Conservation (phyloP, 2,888 invertebrate genomes). For the Hyposoter dolosus region DNA sequence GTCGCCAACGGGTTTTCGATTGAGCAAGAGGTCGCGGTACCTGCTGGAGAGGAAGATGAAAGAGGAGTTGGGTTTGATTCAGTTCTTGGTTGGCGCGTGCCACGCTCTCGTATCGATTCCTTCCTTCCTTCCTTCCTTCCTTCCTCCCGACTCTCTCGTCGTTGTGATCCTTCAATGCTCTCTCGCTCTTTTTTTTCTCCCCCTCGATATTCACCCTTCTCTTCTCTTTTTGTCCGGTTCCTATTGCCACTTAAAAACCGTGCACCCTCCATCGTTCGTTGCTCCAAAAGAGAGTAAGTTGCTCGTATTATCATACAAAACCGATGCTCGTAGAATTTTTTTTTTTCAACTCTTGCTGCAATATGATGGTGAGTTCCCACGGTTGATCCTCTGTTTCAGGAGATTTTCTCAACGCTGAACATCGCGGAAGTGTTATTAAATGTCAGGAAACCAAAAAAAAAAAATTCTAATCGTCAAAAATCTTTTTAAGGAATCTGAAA, state of each 20-base stretch:
- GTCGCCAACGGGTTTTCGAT: slow-evolving; percentile 55
- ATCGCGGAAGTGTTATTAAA: too few species aligned
- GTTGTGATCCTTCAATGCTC: slow-evolving; percentile 19
- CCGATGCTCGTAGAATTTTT: slow-evolving; percentile 39
- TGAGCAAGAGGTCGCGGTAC: slow-evolving; percentile 21
- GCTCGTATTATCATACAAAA: slow-evolving; percentile 55
- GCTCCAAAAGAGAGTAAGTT: slow-evolving; percentile 54
- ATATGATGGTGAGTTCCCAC: too few species aligned
- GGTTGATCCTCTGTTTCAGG: too few species aligned
- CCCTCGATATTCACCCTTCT: slow-evolving; percentile 20
- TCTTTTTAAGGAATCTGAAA: not conserved
- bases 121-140: slow-evolving; percentile 70
- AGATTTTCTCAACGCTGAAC: too few species aligned
- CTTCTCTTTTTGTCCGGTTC: slow-evolving; percentile 46
- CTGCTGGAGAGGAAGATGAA: slow-evolving; percentile 50
- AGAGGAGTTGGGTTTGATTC: slow-evolving; percentile 53
- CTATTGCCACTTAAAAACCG: slow-evolving; percentile 66
- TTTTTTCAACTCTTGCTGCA: not conserved
- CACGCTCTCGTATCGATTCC: slow-evolving; percentile 73
- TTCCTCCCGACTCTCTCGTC: slow-evolving; percentile 57
- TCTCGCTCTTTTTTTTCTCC: slow-evolving; percentile 17
- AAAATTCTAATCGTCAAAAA: not conserved
- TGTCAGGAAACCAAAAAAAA: too few species aligned
- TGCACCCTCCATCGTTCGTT: slow-evolving; percentile 48
- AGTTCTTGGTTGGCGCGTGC: slow-evolving; percentile 74